Evolutionary conservation across 2,113 vertebrate genomes (phyloP), one percentile per base, ranked within the genome.

Genomic region (Sinocyclocheilus anophthalmus): DNA sequence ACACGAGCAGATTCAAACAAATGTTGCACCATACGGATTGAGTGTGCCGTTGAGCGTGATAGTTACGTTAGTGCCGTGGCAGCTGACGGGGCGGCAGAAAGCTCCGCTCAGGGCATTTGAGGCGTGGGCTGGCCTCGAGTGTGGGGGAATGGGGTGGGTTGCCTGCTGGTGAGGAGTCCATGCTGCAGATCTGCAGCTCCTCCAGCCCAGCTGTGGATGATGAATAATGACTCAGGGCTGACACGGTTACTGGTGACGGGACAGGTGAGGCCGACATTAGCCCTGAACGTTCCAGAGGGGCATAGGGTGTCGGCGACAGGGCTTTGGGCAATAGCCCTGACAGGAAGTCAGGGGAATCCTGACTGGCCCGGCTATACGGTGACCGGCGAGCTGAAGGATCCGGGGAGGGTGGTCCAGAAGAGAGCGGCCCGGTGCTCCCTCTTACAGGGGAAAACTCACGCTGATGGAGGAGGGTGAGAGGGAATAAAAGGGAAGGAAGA

Each of bases 81-180:
- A 90, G 93, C 87, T 84, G 92, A 92, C 88, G 91, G 92, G 93
- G 48, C 26, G 92, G 92, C 90, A 92, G 92, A 92, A 93, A 94
- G 95, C 92, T 94, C 95, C n/a, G n/a, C n/a, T n/a, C n/a, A n/a
- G n/a, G 87, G 93, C 93, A 87, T 94, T 89, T 86, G 96, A 97
- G 92, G 93, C 95, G 90, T 95, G 95, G 95, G n/a, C n/a, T n/a
- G n/a, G n/a, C n/a, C n/a, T 95, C 96, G 95, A 95, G 91, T 87
- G 95, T 95, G 91, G 97, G 96, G 93, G 96, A 96, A n/a, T 77
- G 95, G 97, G 84, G 96, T 97, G 92, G 95, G 95, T 83, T 96
- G 92, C 87, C 80, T 77, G 93, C 92, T 89, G 95, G 94, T 39
- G 95, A 95, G 37, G 94, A 95, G 92, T 96, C 95, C 93, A 93